These are phyloP conservation scores for Parnassius smintheus DNA, from an alignment of 2,888 invertebrate species.

Conservation along the genomic window DNA sequence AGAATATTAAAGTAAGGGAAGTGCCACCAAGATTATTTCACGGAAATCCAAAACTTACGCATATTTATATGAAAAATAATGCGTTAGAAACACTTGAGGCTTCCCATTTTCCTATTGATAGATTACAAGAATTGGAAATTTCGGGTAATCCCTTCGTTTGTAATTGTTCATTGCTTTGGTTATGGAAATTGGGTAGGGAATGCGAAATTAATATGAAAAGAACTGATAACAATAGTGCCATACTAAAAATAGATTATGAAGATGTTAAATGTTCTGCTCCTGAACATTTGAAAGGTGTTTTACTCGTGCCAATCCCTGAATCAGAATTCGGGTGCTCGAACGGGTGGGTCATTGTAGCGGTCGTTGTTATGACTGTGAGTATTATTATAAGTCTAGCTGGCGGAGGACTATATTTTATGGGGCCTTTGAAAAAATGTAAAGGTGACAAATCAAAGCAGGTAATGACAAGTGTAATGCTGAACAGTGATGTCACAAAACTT, in stretches of 20 bases:
- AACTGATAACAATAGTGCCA: slow-evolving; percentile 59
- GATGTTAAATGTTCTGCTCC: slow-evolving; percentile 82
- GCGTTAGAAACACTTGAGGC: slow-evolving; percentile 88
- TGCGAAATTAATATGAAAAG: slow-evolving; percentile 64
- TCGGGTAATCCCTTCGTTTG: slow-evolving; percentile 92
- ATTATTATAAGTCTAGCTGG: slow-evolving; percentile 77
- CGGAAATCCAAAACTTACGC: slow-evolving; percentile 88
- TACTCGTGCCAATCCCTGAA: slow-evolving; percentile 81
- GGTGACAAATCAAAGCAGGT: slow-evolving; percentile 78
- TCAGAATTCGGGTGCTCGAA: slow-evolving; percentile 83
- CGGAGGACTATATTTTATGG: slow-evolving; percentile 74
- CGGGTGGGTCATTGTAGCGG: slow-evolving; percentile 81
- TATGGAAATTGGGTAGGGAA: slow-evolving; percentile 85
- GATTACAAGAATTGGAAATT: slow-evolving; percentile 86
- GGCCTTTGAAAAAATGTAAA: slow-evolving; percentile 76
- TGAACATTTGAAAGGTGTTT: slow-evolving; percentile 73
- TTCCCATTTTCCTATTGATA: slow-evolving; percentile 91
- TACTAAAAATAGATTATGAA: slow-evolving; percentile 79
- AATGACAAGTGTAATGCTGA: slow-evolving; percentile 77
- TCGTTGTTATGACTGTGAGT: slow-evolving; percentile 76
- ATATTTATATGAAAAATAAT: slow-evolving; percentile 89
- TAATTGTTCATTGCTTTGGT: slow-evolving; percentile 93
- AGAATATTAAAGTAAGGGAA: slow-evolving; percentile 86
- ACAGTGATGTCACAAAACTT: slow-evolving; percentile 75
- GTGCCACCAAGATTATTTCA: slow-evolving; percentile 92